Conservation (phyloP, 2,888 invertebrate species). For the Hololepta plana region DNA sequence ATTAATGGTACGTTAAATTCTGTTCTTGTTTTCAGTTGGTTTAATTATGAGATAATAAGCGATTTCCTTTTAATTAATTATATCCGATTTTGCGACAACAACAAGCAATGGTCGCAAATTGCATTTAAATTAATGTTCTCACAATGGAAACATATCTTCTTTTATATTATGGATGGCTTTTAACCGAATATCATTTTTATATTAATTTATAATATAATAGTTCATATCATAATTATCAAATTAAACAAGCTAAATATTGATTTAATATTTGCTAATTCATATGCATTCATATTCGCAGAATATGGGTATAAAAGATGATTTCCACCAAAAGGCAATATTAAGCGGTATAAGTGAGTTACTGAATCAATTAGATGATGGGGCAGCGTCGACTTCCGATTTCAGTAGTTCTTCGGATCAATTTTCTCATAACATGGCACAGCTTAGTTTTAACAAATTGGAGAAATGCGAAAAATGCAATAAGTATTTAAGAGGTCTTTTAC, state of each 20-base stretch:
- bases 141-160: not conserved
- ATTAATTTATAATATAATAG: too few species aligned
- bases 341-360: constrained; percentile 48
- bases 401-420: constrained; percentile 12
- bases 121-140: constrained; percentile 2
- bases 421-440: constrained; percentile 34
- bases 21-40: constrained; percentile 5
- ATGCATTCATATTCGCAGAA: too few species aligned
- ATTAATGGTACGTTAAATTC: constrained; percentile 44
- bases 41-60: too few species aligned
- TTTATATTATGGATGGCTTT: too few species aligned
- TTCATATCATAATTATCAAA: too few species aligned
- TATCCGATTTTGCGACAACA: too few species aligned
- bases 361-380: constrained; percentile 19
- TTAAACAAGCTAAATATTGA: too few species aligned
- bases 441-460: constrained; percentile 48
- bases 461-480: constrained; percentile 56
- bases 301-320: constrained; percentile 58
- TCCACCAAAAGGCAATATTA: constrained; percentile 49
- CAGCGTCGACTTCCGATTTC: constrained; percentile 13
- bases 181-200: too few species aligned
- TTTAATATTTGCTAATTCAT: too few species aligned
- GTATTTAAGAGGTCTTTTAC: constrained; percentile 46
- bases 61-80: too few species aligned
- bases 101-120: too few species aligned